These are phyloP conservation scores for Epinotia bilunana DNA, from an alignment of 2,888 invertebrate species.

Conservation along the genomic window DNA sequence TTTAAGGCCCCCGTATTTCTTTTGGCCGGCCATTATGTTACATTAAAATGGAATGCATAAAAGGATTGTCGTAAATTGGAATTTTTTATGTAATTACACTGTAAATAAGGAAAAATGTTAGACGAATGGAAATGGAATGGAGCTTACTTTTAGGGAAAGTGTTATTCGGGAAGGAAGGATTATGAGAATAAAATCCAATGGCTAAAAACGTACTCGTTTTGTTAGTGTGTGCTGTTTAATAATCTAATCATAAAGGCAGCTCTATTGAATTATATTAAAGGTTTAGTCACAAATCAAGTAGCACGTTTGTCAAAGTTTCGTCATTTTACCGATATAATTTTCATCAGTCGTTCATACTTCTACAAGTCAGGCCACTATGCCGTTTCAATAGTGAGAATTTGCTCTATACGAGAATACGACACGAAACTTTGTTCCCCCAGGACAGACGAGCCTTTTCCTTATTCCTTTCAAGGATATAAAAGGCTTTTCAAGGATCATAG, in stretches of 20 bases:
- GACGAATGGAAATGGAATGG: constrained; percentile 13
- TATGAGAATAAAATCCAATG: background rate
- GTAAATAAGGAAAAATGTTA: constrained; percentile 66
- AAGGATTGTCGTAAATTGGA: constrained; percentile 74
- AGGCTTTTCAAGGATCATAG: constrained; percentile 55
- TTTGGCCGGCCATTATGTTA: constrained; percentile 70
- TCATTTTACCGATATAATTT: constrained; percentile 2
- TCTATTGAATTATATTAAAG: background rate
- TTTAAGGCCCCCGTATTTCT: constrained; percentile 76
- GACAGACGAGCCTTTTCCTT: constrained; percentile 55
- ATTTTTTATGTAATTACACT: constrained; percentile 72
- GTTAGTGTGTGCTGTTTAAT: background rate
- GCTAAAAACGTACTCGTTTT: background rate
- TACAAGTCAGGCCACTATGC: constrained; percentile 42
- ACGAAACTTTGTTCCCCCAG: constrained; percentile 55
- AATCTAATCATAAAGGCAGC: background rate
- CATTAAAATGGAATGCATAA: constrained; percentile 76
- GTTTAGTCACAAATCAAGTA: background rate
- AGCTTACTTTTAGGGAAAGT: background rate
- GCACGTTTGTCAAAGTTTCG: background rate
- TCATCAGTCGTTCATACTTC: constrained; percentile 28
- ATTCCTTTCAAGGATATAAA: constrained; percentile 56
- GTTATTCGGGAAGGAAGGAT: background rate
- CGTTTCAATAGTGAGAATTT: constrained; percentile 49
- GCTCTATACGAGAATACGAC: constrained; percentile 54